Evolutionary conservation across 2,113 vertebrate species (phyloP), one percentile per base, ranked within the genome.

Genomic region (Cebus imitator): DNA sequence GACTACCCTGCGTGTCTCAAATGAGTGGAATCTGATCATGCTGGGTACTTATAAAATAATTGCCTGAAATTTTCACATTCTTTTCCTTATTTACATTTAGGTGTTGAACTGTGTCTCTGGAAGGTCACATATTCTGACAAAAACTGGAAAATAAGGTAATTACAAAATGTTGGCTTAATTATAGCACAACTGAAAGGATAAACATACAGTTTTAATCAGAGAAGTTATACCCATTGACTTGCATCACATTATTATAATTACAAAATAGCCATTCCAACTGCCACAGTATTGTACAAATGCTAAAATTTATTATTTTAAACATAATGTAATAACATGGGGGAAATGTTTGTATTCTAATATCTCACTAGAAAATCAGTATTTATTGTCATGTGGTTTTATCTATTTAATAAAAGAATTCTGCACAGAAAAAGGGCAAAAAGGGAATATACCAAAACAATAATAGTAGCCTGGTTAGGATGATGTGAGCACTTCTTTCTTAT

Each of bases 321-420:
- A 43, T 43, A 43, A 43, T 43, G 6, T 43, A 43, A 43, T 43
- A 43, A 43, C 43, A 43, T 43, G 43, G 43, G 43, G 43, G 43
- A 43, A 43, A 43, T 43, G 43, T 43, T 43, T 86, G 13, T 52
- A 58, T 92, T 91, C 78, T 32, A 88, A 64, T 90, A 92, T 84
- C 68, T 84, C 70, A 85, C 43, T 64, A 84, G 90, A 50, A 90
- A 93, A 94, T 87, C 35, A n/a, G 14, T 87, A 80, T 80, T 91
- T n/a, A 40, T 83, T 64, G 43, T 76, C n/a, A 64, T 2, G 35
- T 78, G 84, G 32, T 84, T 97, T 76, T 73, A 88, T 20, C 61
- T 64, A 13, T 64, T 64, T 64, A 64, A 89, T 79, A 43, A 83
- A 76, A 96, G 40, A 92, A 61, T 76, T 78, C 66, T 93, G 43